A percentile compares a stretch with the other conserved stretches of the same genome.
Conservation (phyloP, 1,140 invertebrate species). For the Acromyrmex echinatior region DNA sequence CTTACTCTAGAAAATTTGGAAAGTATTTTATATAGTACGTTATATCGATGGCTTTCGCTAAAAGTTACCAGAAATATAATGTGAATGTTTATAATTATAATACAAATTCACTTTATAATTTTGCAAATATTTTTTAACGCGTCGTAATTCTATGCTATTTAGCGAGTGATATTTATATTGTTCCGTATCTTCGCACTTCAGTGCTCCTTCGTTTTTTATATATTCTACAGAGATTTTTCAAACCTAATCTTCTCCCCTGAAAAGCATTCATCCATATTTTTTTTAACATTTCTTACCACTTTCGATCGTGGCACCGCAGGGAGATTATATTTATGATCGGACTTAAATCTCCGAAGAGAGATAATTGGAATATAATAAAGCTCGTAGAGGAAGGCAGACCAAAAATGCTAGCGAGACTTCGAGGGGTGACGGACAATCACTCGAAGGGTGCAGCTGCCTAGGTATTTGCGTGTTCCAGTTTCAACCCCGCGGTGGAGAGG, state of each 20-base stretch:
- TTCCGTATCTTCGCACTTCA: not conserved
- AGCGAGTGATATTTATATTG: not conserved
- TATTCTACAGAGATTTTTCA: not conserved
- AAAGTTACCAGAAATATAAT: not conserved
- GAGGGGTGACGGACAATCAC: slow-evolving; percentile 66
- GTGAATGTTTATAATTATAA: not conserved
- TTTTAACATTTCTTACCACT: not conserved
- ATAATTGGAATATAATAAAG: slow-evolving; percentile 79
- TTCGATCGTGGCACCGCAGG: not conserved
- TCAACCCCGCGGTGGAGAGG: slow-evolving; percentile 48
- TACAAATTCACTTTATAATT: not conserved
- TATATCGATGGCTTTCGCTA: not conserved
- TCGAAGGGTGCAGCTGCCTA: slow-evolving; percentile 81
- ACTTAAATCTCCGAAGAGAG: slow-evolving; percentile 34
- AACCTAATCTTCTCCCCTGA: not conserved
- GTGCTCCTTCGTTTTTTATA: not conserved
- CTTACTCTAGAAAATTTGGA: too few relatives aligned
- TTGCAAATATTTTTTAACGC: not conserved
- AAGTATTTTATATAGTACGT: not conserved
- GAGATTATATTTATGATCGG: slow-evolving; percentile 20
- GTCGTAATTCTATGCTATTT: not conserved
- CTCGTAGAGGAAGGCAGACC: slow-evolving; percentile 39
- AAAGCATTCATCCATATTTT: not conserved
- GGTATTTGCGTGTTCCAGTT: slow-evolving; percentile 83
- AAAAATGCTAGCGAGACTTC: slow-evolving; percentile 64